Conservation (phyloP, 2,888 invertebrate species). For the Hirtodrosophila histrioides region DNA sequence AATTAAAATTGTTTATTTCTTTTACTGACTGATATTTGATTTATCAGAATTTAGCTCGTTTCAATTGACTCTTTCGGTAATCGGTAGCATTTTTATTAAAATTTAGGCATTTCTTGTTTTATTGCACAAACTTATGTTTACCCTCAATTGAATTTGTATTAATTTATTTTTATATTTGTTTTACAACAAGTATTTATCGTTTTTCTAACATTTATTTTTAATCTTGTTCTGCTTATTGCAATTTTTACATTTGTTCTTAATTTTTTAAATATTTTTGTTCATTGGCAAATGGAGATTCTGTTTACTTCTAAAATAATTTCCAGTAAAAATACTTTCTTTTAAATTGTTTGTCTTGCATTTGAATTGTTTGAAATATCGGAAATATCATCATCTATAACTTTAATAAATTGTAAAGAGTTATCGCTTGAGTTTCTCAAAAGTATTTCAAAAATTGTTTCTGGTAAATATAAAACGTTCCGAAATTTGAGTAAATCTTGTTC, state of each 20-base stretch:
- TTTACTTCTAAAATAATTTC: constrained; percentile 6
- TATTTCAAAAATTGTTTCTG: constrained; percentile 32
- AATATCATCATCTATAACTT: neutral
- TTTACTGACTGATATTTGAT: constrained; percentile 42
- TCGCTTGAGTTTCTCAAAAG: constrained; percentile 20
- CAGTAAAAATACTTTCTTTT: constrained; percentile 10
- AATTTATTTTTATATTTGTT: constrained; percentile 6
- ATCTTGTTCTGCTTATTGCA: constrained; percentile 4
- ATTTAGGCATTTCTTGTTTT: constrained; percentile 16
- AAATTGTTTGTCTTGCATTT: constrained; percentile 3
- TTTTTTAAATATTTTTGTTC: constrained; percentile 25
- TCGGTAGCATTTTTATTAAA: constrained; percentile 20
- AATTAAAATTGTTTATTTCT: constrained; percentile 36
- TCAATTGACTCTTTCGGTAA: constrained; percentile 60
- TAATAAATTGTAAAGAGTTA: constrained; percentile 19
- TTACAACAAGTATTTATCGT: constrained; percentile 1
- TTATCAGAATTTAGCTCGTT: constrained; percentile 48
- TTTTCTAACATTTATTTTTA: constrained; percentile 14
- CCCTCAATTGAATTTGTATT: neutral
- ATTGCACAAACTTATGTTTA: constrained; percentile 9
- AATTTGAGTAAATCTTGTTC: constrained; percentile 25
- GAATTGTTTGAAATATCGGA: constrained; percentile 1
- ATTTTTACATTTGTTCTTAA: neutral
- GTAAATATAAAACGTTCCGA: constrained; percentile 36
- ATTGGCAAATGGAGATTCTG: constrained; percentile 67